A percentile compares a stretch with the other conserved stretches of the same genome.
These are phyloP conservation scores for Dasyurus viverrinus DNA, from an alignment of 2,113 vertebrate genomes.

Conservation along the genomic window DNA sequence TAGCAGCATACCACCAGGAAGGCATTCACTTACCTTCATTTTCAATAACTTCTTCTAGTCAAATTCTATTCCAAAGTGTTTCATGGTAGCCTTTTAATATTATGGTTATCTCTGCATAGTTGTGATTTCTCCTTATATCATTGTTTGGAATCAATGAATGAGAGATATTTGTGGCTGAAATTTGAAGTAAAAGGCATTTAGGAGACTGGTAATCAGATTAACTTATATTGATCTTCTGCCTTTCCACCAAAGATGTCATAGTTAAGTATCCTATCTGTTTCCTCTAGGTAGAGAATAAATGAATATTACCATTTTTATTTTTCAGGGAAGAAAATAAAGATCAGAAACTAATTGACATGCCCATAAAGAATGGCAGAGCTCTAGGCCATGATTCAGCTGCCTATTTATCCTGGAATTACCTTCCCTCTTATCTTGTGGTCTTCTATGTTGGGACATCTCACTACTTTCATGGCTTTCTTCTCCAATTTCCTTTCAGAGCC, in stretches of 20 bases:
- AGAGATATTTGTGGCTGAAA: neutral
- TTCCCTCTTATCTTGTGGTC: neutral
- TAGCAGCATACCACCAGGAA: neutral
- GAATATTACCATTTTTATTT: neutral
- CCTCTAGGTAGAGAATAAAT: neutral
- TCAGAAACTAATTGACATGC: neutral
- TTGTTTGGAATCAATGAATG: neutral
- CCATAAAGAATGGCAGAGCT: neutral
- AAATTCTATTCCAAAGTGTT: neutral
- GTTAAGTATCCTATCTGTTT: too few relatives aligned
- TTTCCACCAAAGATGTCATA: rapidly evolving
- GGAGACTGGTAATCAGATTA: rapidly evolving
- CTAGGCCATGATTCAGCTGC: neutral
- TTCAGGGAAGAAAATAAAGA: neutral
- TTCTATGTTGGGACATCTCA: neutral
- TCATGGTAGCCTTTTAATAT: neutral
- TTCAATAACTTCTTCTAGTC: neutral
- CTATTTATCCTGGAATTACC: neutral
- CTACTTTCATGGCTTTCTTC: neutral
- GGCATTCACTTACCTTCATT: neutral
- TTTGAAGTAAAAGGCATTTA: neutral
- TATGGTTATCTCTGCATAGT: neutral
- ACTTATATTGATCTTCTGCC: rapidly evolving
- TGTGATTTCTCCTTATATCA: neutral
- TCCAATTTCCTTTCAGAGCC: neutral